Evolutionary conservation across 2,888 invertebrate species (phyloP), one percentile per base, ranked within the genome.

Genomic region (Tyria jacobaeae): DNA sequence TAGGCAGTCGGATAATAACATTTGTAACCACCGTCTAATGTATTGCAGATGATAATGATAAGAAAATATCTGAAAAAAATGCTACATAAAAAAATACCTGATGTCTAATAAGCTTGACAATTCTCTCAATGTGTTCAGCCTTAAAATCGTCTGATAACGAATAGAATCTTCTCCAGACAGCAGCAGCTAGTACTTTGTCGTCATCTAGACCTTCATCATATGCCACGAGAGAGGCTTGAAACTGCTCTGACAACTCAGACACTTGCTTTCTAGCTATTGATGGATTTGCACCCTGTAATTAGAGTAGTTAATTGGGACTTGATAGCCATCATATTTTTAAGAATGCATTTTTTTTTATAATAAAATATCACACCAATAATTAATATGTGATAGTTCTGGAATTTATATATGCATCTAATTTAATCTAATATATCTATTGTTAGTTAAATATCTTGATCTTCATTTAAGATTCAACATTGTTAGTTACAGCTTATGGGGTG

Each of bases 171-270:
- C 97, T 95, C 99, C 99, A 99, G 15, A 99, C 78, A 0, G 98
- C 97, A 25, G 95, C 96, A 35, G 98, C 98, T 70, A 99, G 86
- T 7, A 96, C 92, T 77, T 94, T 95, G 83, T 99, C 99, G 82
- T 96, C 96, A 15, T 94, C 94, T 75, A 98, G 87, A 3, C 98
- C 98, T 94, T 98, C 98, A 87, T 99, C 98, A 81, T 98, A 98
- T 0, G 95, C 95, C 64, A 98, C 95, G 15, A 98, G 83, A 7
- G 97, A 96, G 1, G 98, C 98, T 90, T 97, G 96, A 84, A 98
- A 97, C 81, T 98, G 97, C 74, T 97, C 95, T 1, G 96, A 96
- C 25, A 98, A 86, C 59, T 95, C 95, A 37, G 93, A 76, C 0
- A 97, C 91, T 87, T 97, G 96, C 61, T 94, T 92, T 62, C 94